Conservation (phyloP, 2,888 invertebrate species). For the Eulithis testata region DNA sequence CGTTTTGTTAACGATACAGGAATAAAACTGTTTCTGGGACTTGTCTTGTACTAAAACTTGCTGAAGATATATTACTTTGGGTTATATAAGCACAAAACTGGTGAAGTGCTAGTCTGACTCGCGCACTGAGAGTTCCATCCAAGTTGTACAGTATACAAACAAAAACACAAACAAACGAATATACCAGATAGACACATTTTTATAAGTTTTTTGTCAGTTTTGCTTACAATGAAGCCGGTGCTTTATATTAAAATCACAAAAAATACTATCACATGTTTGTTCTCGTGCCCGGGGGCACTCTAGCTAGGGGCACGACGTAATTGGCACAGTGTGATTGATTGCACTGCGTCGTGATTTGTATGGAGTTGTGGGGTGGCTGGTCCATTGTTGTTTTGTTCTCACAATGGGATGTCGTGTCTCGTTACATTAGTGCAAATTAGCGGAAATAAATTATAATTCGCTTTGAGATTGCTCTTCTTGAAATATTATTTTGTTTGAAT, state of each 20-base stretch:
- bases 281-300: slow-evolving; percentile 10
- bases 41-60: slow-evolving; percentile 1
- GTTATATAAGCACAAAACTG: neutral
- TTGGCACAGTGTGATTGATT: slow-evolving; percentile 52
- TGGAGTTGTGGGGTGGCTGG: slow-evolving; percentile 13
- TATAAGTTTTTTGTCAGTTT: neutral
- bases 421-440: slow-evolving; percentile 24
- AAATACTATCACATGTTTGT: slow-evolving; percentile 14
- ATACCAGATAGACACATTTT: too few relatives aligned
- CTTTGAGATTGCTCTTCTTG: slow-evolving; percentile 5
- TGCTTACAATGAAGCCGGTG: neutral
- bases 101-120: neutral
- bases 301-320: slow-evolving; percentile 30
- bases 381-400: slow-evolving; percentile 20
- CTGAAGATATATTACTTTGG: neutral
- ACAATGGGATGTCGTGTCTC: slow-evolving; percentile 23
- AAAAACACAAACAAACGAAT: neutral
- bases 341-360: slow-evolving; percentile 43
- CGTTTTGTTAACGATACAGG: slow-evolving; percentile 39
- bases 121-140: neutral
- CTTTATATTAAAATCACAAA: slow-evolving; percentile 4
- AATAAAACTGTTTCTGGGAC: slow-evolving; percentile 15
- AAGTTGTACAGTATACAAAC: neutral
- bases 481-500: slow-evolving; percentile 1
- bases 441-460: slow-evolving; percentile 5